Base-by-base conservation (phyloP, 2,888 invertebrate species). In the Tortricodes alternella region DNA sequence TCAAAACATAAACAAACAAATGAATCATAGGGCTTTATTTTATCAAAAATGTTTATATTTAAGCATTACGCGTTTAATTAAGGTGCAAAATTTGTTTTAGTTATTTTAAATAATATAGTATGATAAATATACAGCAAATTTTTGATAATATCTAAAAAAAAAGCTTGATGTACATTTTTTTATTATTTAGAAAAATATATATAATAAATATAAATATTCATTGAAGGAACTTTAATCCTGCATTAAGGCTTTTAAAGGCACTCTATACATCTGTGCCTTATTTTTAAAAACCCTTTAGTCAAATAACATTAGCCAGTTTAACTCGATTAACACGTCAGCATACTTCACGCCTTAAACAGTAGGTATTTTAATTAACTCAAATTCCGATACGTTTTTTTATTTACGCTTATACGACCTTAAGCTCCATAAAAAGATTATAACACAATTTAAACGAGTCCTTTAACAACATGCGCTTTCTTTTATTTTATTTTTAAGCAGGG, bases 291-390 rank as follows among this genome's bases (percentile, higher is more conserved):
- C 9, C 1, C 9, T 16, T 13, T 24, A 41, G 24, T 41, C 23
- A 41, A 39, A 41, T 24, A 8, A 16, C 24, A 6, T 41, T 39
- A 9, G 23, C 24, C 15, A 23, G 16, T 16, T 51, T 34, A 43
- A 24, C 6, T 11, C 35, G 21, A 44, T 52, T 46, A 48, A 18
- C 32, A 6, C 16, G 53, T 39, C 8, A 24, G 48, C 46, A 46
- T 34, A 11, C 39, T 24, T 44, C 44, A 38, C 24, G 41, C 8
- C 19, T 3, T 24, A 32, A 32, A 9, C 23, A 52, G 38, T 35
- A 41, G 27, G 15, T 41, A 23, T 53, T 34, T 53, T 48, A 48
- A 48, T 41, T 48, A 24, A 34, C 32, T 32, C n/a, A 39, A 41
- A 24, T 53, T 13, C 39, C 39, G 3, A 39, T 41, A 34, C 15